Evolutionary conservation across 2,888 invertebrate genomes (phyloP).

Genomic region (Mimas tiliae): DNA sequence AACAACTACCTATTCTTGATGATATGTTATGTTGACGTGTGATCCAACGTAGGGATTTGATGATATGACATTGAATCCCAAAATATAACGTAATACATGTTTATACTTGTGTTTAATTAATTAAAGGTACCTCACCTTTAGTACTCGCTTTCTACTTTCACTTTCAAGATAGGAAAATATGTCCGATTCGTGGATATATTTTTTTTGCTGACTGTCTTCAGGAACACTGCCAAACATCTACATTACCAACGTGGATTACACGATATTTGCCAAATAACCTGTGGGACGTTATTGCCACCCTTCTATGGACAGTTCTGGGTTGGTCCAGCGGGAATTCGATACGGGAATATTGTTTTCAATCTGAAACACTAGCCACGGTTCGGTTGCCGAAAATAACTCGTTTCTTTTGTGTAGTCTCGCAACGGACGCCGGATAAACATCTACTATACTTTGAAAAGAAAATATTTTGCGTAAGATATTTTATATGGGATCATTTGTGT

Average conservation of each 20-base stretch:
- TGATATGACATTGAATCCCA: no score
- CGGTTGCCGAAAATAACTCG: constrained; percentile 4
- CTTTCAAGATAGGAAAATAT: no score
- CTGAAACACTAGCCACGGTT: neutral
- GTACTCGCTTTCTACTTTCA: no score
- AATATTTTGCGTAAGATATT: neutral
- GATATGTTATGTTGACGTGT: no score
- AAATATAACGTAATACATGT: no score
- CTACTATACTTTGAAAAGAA: neutral
- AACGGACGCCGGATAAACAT: neutral
- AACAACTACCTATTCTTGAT: no score
- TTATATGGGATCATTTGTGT: constrained; percentile 4
- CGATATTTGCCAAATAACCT: neutral
- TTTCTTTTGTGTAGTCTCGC: constrained; percentile 10
- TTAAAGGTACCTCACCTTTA: no score
- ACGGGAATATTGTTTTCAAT: constrained; percentile 15
- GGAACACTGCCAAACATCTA: no score
- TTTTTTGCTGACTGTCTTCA: no score
- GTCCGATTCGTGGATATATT: no score
- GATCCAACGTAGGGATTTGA: no score
- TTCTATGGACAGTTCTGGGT: neutral
- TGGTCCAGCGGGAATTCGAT: constrained; percentile 10
- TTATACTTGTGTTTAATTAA: no score
- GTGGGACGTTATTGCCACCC: neutral
- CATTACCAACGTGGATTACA: neutral